phyloP scores from a whole-genome alignment of 64 coral and sea anemone genomes.

The Montipora cactus region DNA sequence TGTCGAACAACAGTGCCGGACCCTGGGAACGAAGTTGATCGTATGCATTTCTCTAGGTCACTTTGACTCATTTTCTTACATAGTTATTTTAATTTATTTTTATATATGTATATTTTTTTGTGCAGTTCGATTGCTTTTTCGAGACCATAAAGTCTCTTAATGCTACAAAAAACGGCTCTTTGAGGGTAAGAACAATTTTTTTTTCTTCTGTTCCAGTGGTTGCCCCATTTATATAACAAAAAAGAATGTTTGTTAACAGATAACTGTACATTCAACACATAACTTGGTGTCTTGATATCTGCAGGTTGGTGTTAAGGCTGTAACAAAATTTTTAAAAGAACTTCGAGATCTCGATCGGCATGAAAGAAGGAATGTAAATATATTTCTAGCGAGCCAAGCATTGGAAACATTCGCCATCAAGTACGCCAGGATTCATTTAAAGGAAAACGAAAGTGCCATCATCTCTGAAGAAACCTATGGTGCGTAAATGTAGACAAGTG shows the following conservation, averaged over 20 bases:
- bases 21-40: no score
- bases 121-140: no score
- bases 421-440: background rate
- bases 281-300: background rate
- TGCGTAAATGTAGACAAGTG: background rate
- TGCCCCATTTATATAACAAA: no score
- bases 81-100: no score
- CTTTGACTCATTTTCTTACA: no score
- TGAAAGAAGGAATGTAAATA: background rate
- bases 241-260: background rate
- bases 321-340: background rate
- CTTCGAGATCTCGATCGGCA: background rate
- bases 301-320: background rate
- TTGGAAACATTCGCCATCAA: conserved; percentile 14
- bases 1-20: no score
- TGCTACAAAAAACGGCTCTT: no score
- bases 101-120: no score
- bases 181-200: no score
- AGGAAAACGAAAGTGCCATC: background rate
- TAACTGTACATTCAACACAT: background rate
- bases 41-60: no score
- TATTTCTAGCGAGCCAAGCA: background rate
- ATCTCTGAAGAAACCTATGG: background rate
- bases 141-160: no score
- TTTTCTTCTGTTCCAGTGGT: no score